Evolutionary conservation across 2,797 vertebrate genomes (phyloP).

Genomic region (Trachurus trachurus): DNA sequence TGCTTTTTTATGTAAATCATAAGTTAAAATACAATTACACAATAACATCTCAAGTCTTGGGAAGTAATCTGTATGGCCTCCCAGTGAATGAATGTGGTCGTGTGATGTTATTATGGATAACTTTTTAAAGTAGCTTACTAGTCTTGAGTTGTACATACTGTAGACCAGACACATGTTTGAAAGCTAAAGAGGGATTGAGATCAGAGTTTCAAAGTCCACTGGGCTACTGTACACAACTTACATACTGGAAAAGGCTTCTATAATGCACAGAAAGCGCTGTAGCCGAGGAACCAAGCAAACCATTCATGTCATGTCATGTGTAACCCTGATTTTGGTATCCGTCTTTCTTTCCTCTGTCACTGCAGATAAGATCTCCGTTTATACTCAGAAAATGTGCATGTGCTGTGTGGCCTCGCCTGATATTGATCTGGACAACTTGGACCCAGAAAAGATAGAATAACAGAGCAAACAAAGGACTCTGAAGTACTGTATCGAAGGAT

Average conservation of each 20-base stretch:
- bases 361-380: constrained; percentile 80
- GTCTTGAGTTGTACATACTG: constrained; percentile 18
- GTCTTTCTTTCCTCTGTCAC: constrained; percentile 1
- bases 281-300: background rate
- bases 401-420: constrained; percentile 84
- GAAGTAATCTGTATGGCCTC: background rate
- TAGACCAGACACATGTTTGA: constrained; percentile 14
- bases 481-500: background rate
- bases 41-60: background rate
- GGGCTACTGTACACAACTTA: background rate
- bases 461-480: constrained; percentile 3
- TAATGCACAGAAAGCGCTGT: background rate
- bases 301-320: background rate
- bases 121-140: constrained; percentile 45
- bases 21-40: background rate
- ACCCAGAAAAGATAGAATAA: constrained; percentile 80
- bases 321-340: background rate
- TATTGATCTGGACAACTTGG: constrained; percentile 85
- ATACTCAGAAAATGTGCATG: constrained; percentile 86
- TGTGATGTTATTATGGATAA: constrained; percentile 7
- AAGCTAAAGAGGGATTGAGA: constrained; percentile 40
- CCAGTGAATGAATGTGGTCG: background rate
- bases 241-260: background rate
- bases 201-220: constrained; percentile 64
- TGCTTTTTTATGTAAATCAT: background rate